These are phyloP conservation scores for Gobionotothen gibberifrons DNA, from an alignment of 2,797 vertebrate species.

Conservation along the genomic window DNA sequence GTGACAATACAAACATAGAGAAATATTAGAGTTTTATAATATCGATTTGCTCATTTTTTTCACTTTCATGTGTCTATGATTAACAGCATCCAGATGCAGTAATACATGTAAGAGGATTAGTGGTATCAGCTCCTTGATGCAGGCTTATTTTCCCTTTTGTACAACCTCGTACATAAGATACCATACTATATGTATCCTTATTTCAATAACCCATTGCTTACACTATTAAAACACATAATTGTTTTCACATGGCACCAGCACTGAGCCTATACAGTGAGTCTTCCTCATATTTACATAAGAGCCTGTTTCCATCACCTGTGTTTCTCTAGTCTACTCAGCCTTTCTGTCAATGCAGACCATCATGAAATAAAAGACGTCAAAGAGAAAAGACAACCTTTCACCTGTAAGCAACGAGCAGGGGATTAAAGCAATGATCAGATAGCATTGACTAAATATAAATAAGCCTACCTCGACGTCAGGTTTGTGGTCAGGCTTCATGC, in stretches of 20 bases:
- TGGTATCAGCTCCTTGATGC: neutral
- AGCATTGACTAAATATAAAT: neutral
- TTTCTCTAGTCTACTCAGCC: neutral
- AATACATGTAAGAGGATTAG: neutral
- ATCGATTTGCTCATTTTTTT: neutral
- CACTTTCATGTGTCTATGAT: neutral
- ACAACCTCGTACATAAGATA: neutral
- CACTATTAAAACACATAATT: neutral
- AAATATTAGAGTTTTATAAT: neutral
- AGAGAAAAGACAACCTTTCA: neutral
- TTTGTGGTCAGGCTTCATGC: neutral
- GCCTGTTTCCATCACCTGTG: slow-evolving; percentile 10
- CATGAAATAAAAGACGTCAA: neutral
- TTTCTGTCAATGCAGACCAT: neutral
- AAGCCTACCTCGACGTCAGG: slow-evolving; percentile 44
- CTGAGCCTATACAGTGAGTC: slow-evolving; percentile 21
- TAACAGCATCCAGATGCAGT: neutral
- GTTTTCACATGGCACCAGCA: neutral
- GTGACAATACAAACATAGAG: neutral
- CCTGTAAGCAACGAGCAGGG: neutral
- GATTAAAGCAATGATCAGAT: neutral
- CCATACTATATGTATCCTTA: neutral
- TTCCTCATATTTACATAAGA: slow-evolving; percentile 21
- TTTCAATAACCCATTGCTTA: neutral
- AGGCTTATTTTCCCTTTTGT: neutral